These are phyloP conservation scores for Unio pictorum DNA, from an alignment of 2,888 invertebrate species.

Conservation along the genomic window DNA sequence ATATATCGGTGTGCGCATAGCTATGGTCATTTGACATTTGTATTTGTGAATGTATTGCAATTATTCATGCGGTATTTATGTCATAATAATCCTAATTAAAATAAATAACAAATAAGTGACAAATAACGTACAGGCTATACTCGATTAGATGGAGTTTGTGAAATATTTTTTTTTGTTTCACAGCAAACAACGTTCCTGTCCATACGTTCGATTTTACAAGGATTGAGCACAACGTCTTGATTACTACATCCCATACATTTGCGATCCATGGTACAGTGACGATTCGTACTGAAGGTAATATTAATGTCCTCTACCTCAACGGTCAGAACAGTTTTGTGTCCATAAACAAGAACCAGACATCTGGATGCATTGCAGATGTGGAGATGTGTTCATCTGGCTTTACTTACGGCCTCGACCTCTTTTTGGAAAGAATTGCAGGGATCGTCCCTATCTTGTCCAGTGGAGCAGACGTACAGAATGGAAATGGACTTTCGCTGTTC, in stretches of 20 bases:
- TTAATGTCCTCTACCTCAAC: conserved; percentile 19
- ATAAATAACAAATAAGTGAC: too few relatives aligned
- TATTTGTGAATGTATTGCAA: too few relatives aligned
- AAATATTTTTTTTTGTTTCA: conserved; percentile 3
- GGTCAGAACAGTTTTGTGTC: conserved; percentile 29
- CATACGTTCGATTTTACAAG: conserved; percentile 21
- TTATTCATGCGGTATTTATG: too few relatives aligned
- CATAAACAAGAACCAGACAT: conserved; percentile 19
- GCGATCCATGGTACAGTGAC: conserved; percentile 26
- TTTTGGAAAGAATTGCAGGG: conserved; percentile 26
- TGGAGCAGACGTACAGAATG: conserved; percentile 33
- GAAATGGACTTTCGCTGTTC: conserved; percentile 39
- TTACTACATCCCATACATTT: conserved; percentile 22
- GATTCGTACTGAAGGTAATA: conserved; percentile 9
- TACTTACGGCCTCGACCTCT: conserved; percentile 34
- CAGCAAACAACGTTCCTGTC: conserved; percentile 21
- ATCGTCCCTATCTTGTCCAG: conserved; percentile 42
- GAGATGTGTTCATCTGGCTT: conserved; percentile 36
- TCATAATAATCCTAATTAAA: too few relatives aligned
- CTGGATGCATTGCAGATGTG: conserved; percentile 31
- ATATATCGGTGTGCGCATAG: too few relatives aligned
- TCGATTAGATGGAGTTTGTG: too few relatives aligned
- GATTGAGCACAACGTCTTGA: conserved; percentile 24
- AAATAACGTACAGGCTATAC: too few relatives aligned
- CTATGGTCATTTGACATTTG: too few relatives aligned